A percentile compares a stretch with the other conserved stretches of the same genome.
Conservation (phyloP, 2,888 invertebrate genomes). For the Toxonevra muliebris region DNA sequence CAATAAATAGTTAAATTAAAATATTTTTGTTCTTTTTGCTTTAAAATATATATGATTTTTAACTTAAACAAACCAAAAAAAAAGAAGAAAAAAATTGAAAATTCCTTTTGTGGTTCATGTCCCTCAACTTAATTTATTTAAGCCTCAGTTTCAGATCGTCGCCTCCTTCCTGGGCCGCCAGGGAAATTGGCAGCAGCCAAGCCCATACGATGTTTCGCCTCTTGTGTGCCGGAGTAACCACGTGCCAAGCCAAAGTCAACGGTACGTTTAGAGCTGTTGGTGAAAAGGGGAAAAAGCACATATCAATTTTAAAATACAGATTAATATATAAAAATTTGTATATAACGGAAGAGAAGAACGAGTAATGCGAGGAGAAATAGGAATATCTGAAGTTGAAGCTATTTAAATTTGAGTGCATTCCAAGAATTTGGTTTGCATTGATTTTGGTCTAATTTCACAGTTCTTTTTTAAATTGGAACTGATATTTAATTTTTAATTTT, state of each 20-base stretch:
- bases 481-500: too few species aligned
- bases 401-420: too few species aligned
- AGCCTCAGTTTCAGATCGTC: conserved; percentile 70
- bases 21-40: too few species aligned
- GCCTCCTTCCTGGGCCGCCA: conserved; percentile 87
- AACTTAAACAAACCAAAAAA: too few species aligned
- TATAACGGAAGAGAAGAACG: neutral
- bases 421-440: too few species aligned
- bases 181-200: conserved; percentile 89
- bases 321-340: conserved; percentile 2
- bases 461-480: too few species aligned
- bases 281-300: conserved; percentile 3
- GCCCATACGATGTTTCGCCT: conserved; percentile 92
- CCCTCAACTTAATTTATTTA: conserved; percentile 42
- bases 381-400: too few species aligned
- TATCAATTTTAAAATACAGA: neutral
- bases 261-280: conserved; percentile 81
- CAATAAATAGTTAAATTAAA: too few species aligned
- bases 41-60: too few species aligned
- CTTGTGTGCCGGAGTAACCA: conserved; percentile 88
- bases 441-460: too few species aligned
- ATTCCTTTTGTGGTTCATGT: neutral
- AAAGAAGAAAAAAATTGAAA: neutral
- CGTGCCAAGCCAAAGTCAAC: conserved; percentile 87
- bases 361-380: too few species aligned